A percentile compares a stretch with the other conserved stretches of the same genome.
These are phyloP conservation scores for Otocyon megalotis DNA, from an alignment of 2,113 vertebrate genomes.

Conservation along the genomic window DNA sequence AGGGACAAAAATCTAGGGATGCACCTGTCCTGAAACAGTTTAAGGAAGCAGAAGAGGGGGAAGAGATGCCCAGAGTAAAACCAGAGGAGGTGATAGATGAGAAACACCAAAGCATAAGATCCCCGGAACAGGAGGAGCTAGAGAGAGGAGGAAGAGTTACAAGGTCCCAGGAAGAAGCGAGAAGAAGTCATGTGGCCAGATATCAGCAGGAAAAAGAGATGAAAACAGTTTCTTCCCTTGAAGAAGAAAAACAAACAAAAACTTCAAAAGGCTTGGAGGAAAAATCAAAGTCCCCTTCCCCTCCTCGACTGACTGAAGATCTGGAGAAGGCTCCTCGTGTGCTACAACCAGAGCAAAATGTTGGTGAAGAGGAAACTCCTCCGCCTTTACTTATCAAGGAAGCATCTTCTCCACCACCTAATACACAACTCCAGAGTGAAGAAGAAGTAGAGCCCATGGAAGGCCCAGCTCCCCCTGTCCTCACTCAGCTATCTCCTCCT, in stretches of 20 bases:
- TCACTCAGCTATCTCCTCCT: slow-evolving; percentile 81
- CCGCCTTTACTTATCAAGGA: slow-evolving; percentile 85
- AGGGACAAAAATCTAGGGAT: slow-evolving; percentile 72
- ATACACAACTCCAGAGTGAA: slow-evolving; percentile 58
- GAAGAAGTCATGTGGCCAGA: slow-evolving; percentile 55
- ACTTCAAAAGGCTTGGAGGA: slow-evolving; percentile 63
- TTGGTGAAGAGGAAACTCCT: slow-evolving; percentile 80
- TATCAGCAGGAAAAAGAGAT: slow-evolving; percentile 67
- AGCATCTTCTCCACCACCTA: slow-evolving; percentile 71
- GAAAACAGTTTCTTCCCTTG: neutral
- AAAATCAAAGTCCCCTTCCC: slow-evolving; percentile 80
- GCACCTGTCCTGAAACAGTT: slow-evolving; percentile 67
- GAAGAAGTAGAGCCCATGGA: slow-evolving; percentile 78
- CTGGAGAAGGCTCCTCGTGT: slow-evolving; percentile 63
- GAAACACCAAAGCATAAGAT: neutral
- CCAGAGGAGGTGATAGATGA: slow-evolving; percentile 71
- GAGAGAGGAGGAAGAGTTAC: slow-evolving; percentile 77
- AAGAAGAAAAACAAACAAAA: slow-evolving; percentile 69
- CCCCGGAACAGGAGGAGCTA: slow-evolving; percentile 69
- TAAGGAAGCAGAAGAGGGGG: slow-evolving; percentile 56
- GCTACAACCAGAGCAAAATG: slow-evolving; percentile 66
- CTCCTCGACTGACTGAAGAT: slow-evolving; percentile 82
- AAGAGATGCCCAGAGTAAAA: slow-evolving; percentile 55
- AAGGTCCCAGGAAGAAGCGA: slow-evolving; percentile 73
- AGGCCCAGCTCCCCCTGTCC: slow-evolving; percentile 81